Base-by-base conservation (phyloP, 2,113 vertebrate genomes). In the Merops nubicus region DNA sequence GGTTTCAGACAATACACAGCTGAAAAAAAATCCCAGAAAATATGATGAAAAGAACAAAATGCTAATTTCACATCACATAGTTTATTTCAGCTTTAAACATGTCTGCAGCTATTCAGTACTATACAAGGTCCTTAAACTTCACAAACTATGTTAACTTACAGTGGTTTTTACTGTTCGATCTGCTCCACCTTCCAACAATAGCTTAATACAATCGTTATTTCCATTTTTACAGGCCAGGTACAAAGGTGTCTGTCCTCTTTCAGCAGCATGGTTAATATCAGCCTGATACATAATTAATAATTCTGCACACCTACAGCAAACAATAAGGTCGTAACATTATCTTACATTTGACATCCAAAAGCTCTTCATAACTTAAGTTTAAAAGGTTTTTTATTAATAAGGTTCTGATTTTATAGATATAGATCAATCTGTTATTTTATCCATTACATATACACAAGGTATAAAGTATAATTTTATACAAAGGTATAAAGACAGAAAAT, bases 191-290 rank as follows among this genome's bases (percentile, higher is more conserved):
- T 98, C 98, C 97, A 99, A 96, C 96, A 99, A 97, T 28, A 98
- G 92, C 90, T 97, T 98, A 88, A 99, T 97, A 93, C 98, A 99
- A 96, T 99, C 97, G 25, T 97, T 95, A 81, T 97, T 97, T 97
- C 99, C 99, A 11, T 98, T 98, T 97, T 98, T 98, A 96, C 99
- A 98, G 96, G 99, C 98, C 97, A 99, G 96, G 96, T 98, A 98
- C 60, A 99, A 98, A 91, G 99, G 97, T 69, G 99, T 99, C 96
- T 98, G 98, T 85, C 98, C 99, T 96, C 96, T 98, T 57, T 97
- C 96, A 95, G 98, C 98, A 97, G 97, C 96, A 48, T 97, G 92
- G 92, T 99, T 98, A 97, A 99, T 97, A 88, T 99, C 96, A 96
- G 98, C 98, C 95, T 98, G 97, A 83, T 98, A 98, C 95, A 98